phyloP scores from a whole-genome alignment of 2,113 vertebrate genomes.

The Myotis brandtii region DNA sequence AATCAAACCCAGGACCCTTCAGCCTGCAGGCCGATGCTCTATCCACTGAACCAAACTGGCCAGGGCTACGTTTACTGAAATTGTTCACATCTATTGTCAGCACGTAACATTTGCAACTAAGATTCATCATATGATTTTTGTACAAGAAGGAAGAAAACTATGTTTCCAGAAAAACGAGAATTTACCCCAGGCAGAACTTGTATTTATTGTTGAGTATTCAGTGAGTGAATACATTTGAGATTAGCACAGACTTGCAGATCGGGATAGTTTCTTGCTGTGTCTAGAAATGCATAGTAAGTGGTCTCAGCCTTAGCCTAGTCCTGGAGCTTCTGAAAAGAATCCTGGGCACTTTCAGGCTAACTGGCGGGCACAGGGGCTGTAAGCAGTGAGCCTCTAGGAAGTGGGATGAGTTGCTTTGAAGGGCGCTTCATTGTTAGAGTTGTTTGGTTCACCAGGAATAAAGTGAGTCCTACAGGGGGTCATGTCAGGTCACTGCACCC shows the following conservation, averaged over 20 bases:
- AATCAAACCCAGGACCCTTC: too few species aligned
- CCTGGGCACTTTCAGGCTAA: neutral
- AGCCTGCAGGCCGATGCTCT: too few species aligned
- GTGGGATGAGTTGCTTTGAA: neutral
- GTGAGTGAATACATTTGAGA: neutral
- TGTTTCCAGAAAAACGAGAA: slow-evolving; percentile 49
- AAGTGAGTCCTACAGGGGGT: slow-evolving; percentile 54
- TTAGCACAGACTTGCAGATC: neutral
- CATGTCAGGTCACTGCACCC: slow-evolving; percentile 29
- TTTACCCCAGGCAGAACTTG: neutral
- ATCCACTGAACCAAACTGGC: too few species aligned
- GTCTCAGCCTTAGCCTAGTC: slow-evolving; percentile 1
- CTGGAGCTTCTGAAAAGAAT: neutral
- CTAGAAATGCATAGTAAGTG: neutral
- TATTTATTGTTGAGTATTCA: slow-evolving; percentile 25
- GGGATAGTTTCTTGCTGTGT: neutral
- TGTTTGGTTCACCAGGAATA: slow-evolving; percentile 31
- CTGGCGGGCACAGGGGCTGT: neutral
- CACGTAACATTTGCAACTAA: slow-evolving; percentile 5
- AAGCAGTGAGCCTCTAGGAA: slow-evolving; percentile 48
- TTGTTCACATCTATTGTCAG: neutral
- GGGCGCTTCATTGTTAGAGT: slow-evolving; percentile 20
- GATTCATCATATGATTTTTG: slow-evolving; percentile 43
- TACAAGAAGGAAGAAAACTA: slow-evolving; percentile 48
- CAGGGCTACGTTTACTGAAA: slow-evolving; percentile 26